A percentile compares a stretch with the other conserved stretches of the same genome.
phyloP scores from a whole-genome alignment of 2,113 vertebrate genomes.

The Physeter macrocephalus region DNA sequence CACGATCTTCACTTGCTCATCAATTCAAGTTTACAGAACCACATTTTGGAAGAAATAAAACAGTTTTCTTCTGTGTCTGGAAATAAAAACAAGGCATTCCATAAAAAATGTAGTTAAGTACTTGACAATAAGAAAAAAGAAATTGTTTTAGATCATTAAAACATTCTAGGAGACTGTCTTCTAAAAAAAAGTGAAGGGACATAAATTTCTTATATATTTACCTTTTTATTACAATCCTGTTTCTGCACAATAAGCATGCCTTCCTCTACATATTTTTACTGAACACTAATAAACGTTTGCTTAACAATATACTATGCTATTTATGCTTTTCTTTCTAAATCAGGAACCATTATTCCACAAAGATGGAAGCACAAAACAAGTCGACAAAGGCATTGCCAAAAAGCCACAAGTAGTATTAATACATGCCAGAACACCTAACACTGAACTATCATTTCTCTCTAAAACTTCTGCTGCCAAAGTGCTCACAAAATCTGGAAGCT shows the following conservation, averaged over 20 bases:
- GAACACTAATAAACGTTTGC: background rate
- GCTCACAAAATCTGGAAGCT: conserved; percentile 59
- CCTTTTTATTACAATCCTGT: background rate
- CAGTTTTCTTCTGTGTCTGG: background rate
- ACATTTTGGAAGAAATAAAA: background rate
- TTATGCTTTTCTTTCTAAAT: conserved; percentile 36
- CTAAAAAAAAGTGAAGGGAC: background rate
- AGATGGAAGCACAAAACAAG: conserved; percentile 50
- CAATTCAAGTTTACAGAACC: background rate
- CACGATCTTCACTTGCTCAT: background rate
- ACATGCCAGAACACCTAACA: conserved; percentile 54
- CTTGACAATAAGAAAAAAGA: background rate
- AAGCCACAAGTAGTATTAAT: conserved; percentile 61
- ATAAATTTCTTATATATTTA: background rate
- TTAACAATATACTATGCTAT: background rate
- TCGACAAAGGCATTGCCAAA: conserved; percentile 36
- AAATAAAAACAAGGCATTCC: conserved; percentile 22
- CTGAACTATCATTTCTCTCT: conserved; percentile 51
- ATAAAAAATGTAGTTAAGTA: background rate
- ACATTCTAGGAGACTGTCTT: background rate
- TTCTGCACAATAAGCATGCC: background rate
- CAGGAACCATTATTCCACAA: conserved; percentile 28
- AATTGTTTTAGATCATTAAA: background rate
- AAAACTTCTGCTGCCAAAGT: conserved; percentile 56
- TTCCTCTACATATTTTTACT: conserved; percentile 28